Percentiles rank a stretch among this genome's conserved stretches.
Evolutionary conservation across 2,113 vertebrate genomes (phyloP).

Genomic region (Gallinago media): DNA sequence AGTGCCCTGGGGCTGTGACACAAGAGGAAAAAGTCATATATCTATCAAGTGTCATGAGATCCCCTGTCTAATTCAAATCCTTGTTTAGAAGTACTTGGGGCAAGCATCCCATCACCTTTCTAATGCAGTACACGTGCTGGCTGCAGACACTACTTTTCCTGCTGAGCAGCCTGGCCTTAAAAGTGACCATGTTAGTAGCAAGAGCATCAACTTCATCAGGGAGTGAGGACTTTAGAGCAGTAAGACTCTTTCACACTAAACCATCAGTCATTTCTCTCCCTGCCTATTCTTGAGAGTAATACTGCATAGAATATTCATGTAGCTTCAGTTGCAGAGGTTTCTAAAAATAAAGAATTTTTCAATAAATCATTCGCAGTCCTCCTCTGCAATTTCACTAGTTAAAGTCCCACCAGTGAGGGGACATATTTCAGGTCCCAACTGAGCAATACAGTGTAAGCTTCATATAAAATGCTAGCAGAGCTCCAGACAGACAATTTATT

Average conservation of each 20-base stretch:
- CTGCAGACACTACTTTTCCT: neutral
- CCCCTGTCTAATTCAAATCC: neutral
- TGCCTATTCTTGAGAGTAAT: neutral
- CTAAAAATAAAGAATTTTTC: conserved; percentile 20
- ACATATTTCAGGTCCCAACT: neutral
- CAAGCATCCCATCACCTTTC: neutral
- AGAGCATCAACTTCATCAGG: neutral
- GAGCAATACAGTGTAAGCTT: neutral
- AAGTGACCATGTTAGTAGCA: neutral
- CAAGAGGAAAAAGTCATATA: neutral
- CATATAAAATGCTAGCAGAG: neutral
- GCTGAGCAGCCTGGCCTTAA: neutral
- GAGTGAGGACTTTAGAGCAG: neutral
- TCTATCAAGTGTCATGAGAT: neutral
- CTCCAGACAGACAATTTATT: neutral
- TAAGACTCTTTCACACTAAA: neutral
- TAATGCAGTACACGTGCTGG: neutral
- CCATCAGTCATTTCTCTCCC: neutral
- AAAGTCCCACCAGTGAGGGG: neutral
- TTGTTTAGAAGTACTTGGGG: too few species aligned
- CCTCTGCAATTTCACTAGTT: neutral
- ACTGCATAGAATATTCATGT: neutral
- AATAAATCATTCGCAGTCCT: neutral
- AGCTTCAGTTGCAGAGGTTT: neutral
- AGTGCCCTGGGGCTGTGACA: neutral